Conservation (phyloP, 2,113 vertebrate species). For the Orycteropus afer region DNA sequence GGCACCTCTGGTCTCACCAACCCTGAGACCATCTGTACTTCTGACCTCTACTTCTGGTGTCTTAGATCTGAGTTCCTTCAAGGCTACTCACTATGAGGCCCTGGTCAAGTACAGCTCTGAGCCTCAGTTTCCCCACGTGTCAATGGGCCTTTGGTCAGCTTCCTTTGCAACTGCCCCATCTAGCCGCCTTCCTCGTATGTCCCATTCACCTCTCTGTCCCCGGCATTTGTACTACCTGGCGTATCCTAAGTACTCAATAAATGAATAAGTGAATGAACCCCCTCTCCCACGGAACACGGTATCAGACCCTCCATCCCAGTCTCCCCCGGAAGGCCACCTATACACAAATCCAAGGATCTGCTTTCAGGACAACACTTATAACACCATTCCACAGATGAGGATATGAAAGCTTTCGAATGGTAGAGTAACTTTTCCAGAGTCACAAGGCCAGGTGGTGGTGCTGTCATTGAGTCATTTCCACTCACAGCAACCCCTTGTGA, state of each 20-base stretch:
- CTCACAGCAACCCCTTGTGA: too few species aligned
- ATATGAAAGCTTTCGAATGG: not conserved
- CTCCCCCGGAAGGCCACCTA: not conserved
- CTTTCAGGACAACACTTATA: not conserved
- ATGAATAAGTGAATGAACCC: not conserved
- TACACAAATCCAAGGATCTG: not conserved
- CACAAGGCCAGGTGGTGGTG: not conserved
- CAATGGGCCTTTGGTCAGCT: not conserved
- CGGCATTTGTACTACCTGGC: not conserved
- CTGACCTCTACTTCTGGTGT: not conserved
- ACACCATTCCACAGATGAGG: not conserved
- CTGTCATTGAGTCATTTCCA: too few species aligned
- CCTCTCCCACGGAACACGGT: not conserved
- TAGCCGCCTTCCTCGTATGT: not conserved
- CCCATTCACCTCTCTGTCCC: not conserved
- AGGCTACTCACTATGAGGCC: not conserved
- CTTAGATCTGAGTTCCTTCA: not conserved
- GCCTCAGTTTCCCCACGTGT: not conserved
- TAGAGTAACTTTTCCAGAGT: not conserved
- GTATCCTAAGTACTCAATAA: not conserved
- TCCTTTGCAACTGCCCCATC: not conserved
- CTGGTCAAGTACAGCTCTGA: not conserved
- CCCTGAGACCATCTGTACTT: not conserved
- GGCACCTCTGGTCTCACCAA: not conserved
- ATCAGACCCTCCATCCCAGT: not conserved